A percentile compares a stretch with the other conserved stretches of the same genome.
Evolutionary conservation across 2,888 invertebrate species (phyloP).

Genomic region (Pseudoips prasinana): DNA sequence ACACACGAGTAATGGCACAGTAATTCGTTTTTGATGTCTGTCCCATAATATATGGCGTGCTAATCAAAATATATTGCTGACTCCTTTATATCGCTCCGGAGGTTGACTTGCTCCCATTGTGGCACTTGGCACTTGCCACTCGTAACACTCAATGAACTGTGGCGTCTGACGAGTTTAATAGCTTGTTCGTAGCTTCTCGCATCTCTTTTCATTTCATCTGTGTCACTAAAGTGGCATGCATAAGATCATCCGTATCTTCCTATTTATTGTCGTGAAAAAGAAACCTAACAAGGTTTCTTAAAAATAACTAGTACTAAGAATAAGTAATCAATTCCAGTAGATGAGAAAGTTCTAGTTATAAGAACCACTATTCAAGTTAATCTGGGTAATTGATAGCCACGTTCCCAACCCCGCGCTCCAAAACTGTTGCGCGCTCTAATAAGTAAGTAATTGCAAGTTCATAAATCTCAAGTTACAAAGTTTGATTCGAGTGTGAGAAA

Average conservation of each 20-base stretch:
- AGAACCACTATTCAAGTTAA: too few relatives aligned
- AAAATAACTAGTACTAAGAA: too few relatives aligned
- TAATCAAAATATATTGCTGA: slow-evolving; percentile 63
- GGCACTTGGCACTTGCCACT: slow-evolving; percentile 27
- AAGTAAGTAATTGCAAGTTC: slow-evolving; percentile 22
- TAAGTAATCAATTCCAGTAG: too few relatives aligned
- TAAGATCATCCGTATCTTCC: slow-evolving; percentile 6
- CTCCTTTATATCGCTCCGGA: slow-evolving; percentile 44
- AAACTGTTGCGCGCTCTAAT: slow-evolving; percentile 16
- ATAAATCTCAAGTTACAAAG: slow-evolving; percentile 28
- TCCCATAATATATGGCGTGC: slow-evolving; percentile 47
- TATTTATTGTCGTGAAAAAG: neutral
- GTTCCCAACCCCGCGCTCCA: slow-evolving; percentile 7
- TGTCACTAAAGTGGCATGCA: slow-evolving; percentile 11
- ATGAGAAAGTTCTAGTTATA: too few relatives aligned
- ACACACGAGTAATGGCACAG: slow-evolving; percentile 49
- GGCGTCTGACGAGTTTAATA: slow-evolving; percentile 33
- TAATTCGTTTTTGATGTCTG: slow-evolving; percentile 65
- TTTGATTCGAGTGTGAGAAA: slow-evolving; percentile 20
- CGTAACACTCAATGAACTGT: slow-evolving; percentile 31
- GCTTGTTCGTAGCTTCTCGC: slow-evolving; percentile 26
- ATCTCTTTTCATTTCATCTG: slow-evolving; percentile 26
- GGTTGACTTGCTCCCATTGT: slow-evolving; percentile 38
- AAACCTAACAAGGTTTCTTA: too few relatives aligned
- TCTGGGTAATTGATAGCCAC: too few relatives aligned